Conservation (phyloP, 1,140 invertebrate species). For the Aphaenogaster floridana region DNA sequence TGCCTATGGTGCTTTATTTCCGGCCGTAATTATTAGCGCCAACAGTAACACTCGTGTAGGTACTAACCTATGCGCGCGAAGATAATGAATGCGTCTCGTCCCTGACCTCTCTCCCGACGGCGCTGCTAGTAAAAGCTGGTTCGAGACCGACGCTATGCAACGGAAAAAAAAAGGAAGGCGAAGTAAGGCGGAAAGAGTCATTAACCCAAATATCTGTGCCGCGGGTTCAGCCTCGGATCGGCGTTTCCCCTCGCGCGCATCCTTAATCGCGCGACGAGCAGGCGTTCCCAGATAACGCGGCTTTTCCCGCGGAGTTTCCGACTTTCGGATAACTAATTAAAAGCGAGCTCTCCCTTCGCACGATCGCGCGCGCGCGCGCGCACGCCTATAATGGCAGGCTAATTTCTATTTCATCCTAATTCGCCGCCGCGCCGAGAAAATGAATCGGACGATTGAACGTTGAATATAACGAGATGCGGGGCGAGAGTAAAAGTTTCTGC, state of each 20-base stretch:
- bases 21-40: constrained; percentile 2
- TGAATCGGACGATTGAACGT: constrained; percentile 44
- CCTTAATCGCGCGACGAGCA: constrained; percentile 31
- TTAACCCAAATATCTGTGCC: constrained; percentile 72
- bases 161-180: constrained; percentile 53
- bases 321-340: constrained; percentile 81
- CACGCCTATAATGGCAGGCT: constrained; percentile 32
- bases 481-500: constrained; percentile 53
- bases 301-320: constrained; percentile 74
- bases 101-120: constrained; percentile 61
- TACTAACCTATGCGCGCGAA: constrained; percentile 4
- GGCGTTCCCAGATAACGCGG: constrained; percentile 51
- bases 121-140: constrained; percentile 66
- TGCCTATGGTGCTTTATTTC: background rate
- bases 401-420: constrained; percentile 69
- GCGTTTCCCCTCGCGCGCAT: constrained; percentile 58
- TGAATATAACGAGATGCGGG: constrained; percentile 42
- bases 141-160: constrained; percentile 9
- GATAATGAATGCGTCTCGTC: constrained; percentile 43
- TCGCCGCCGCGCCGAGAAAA: constrained; percentile 29
- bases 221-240: constrained; percentile 11
- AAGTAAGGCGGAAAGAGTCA: constrained; percentile 52
- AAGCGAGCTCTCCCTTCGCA: constrained; percentile 79
- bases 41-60: background rate
- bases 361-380: constrained; percentile 72